Percentiles rank a stretch among this genome's conserved stretches.
Evolutionary conservation across 2,888 invertebrate genomes (phyloP).

Genomic region (Neoaliturus tenellus): DNA sequence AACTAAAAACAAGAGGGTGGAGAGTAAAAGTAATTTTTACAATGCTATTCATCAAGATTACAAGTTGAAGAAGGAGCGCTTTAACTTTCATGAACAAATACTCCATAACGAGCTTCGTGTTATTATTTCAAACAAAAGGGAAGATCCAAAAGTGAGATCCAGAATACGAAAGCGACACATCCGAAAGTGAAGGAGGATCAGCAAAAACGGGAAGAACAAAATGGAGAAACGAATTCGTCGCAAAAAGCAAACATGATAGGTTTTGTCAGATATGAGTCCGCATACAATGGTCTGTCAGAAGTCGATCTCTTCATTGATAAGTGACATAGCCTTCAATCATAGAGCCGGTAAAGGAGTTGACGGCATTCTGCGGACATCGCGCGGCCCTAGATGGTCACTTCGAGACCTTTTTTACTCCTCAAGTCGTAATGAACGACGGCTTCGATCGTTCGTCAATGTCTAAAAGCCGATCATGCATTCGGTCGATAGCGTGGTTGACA

Average conservation of each 20-base stretch:
- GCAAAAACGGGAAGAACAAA: slow-evolving; percentile 34
- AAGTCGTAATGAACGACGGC: slow-evolving; percentile 9
- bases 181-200: not conserved
- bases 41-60: too few species aligned
- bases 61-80: too few species aligned
- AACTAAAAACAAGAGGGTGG: too few species aligned
- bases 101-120: too few species aligned
- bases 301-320: slow-evolving; percentile 50
- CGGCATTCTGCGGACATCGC: not conserved
- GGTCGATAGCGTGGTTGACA: not conserved
- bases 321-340: slow-evolving; percentile 33
- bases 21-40: too few species aligned
- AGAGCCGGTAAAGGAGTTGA: not conserved
- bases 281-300: slow-evolving; percentile 42
- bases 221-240: not conserved
- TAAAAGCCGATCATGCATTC: slow-evolving; percentile 20
- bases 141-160: slow-evolving; percentile 9
- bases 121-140: too few species aligned
- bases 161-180: slow-evolving; percentile 27
- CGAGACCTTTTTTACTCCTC: slow-evolving; percentile 16
- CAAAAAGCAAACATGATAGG: slow-evolving; percentile 32
- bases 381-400: slow-evolving; percentile 39
- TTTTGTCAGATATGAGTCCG: slow-evolving; percentile 43
- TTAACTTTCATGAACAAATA: too few species aligned
- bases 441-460: not conserved